Evolutionary conservation across 2,888 invertebrate species (phyloP), one percentile per base, ranked within the genome.

Genomic region (Tachystola acroxantha): DNA sequence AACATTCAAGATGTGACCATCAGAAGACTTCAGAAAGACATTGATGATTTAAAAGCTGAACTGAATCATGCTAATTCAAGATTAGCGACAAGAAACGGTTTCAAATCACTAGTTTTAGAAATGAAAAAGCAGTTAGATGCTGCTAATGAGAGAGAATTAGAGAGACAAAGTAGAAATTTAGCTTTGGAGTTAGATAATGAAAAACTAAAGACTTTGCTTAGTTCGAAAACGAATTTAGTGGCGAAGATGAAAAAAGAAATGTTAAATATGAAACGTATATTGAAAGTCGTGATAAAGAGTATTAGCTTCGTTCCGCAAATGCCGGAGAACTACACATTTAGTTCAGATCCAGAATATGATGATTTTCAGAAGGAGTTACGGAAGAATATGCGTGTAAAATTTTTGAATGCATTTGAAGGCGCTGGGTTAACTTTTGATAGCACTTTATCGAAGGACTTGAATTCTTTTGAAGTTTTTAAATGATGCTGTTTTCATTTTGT

Each of bases 171-270:
- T 3, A 64, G 58, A 27, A 71, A 64, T 49, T 35, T 77, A 32
- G 39, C 45, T 6, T 42, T 80, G 35, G 69, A 67, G 42, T 45
- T 85, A 26, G 84, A 85, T 35, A 82, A 80, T 33, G 76, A 79
- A 41, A 85, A 80, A 53, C 47, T 82, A 11, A 70, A 57, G 39
- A 53, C 63, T 10, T 36, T 71, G 9, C 45, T 82, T n/a, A 61
- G 66, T 3, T 71, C 68, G 1, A 81, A 77, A 57, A 53, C 64
- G 7, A 71, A 64, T 47, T 44, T 75, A 31, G 42, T 75, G 1
- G 46, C 42, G 10, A 78, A 63, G 52, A 48, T 81, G 10, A 71
- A 66, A 44, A 78, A 65, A 30, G 82, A 84, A 48, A 42, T 82
- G 34, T 32, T 43, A 1, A 63, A 40, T 32, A 60, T 79, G 52